Base-by-base conservation (phyloP, 2,888 invertebrate genomes). In the Catonia carolina region DNA sequence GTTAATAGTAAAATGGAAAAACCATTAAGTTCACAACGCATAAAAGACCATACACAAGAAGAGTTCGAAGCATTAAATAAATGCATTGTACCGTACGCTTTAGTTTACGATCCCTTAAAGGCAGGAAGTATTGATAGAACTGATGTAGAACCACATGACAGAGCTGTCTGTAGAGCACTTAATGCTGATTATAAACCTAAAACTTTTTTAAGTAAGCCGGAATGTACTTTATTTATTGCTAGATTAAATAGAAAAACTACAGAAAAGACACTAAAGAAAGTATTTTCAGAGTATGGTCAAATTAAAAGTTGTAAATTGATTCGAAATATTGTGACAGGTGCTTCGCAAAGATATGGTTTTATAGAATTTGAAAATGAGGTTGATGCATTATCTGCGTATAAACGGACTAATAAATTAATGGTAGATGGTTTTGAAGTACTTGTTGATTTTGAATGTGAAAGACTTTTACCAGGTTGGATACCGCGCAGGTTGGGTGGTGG, bases 71-170 rank as follows among this genome's bases (percentile, higher is more conserved):
- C 50, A n/a, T 31, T 58, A 12, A 36, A 18, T 14, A 66, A 72
- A 61, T 69, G 70, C 55, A 81, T 81, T 81, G 75, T 75, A 22
- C 75, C 77, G 48, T 77, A 75, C 65, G 77, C 80, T 4, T 80
- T 78, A 66, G 69, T 71, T 12, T 92, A 92, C 68, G 82, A 91
- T 71, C 89, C 91, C 0, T 75, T 92, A 53, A 84, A 84, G 74
- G 83, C 86, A 57, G 92, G 89, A 6, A 91, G 91, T 56, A 91
- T 92, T 48, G 92, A 93, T 74, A 86, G 90, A 66, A 91, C 89
- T 0, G 91, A 92, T 68, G 78, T 77, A 0, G 82, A 81, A 56
- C 87, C 92, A 0, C 93, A 93, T 66, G 93, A 93, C 68, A 80
- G 78, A 62, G 92, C 80, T 1, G 76, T 93, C 17, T 69, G 82